Evolutionary conservation across 2,797 vertebrate species (phyloP).

Genomic region (Carcharodon carcharias): DNA sequence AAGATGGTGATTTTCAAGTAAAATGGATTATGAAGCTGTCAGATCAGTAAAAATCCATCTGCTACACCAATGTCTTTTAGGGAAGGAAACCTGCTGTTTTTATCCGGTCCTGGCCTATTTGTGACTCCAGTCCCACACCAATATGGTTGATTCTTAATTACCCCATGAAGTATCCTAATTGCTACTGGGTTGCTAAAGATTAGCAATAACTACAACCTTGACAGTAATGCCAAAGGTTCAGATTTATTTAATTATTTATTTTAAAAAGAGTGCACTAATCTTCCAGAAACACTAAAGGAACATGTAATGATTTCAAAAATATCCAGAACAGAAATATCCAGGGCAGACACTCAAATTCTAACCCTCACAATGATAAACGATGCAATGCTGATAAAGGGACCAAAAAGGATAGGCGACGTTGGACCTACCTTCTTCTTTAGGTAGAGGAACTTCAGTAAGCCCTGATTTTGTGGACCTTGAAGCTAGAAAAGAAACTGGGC

Average conservation of each 20-base stretch:
- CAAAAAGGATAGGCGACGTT: neutral
- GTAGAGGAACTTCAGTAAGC: neutral
- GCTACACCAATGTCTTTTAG: neutral
- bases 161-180: neutral
- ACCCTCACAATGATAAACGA: neutral
- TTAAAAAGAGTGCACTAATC: no score
- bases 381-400: neutral
- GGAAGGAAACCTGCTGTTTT: no score
- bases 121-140: no score
- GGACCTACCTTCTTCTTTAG: neutral
- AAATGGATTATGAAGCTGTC: neutral
- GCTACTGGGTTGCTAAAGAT: neutral
- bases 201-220: neutral
- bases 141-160: no score
- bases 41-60: neutral
- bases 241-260: no score
- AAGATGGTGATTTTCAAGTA: neutral
- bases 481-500: neutral
- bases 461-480: neutral
- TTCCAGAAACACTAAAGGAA: neutral
- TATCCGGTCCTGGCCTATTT: no score
- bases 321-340: neutral
- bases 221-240: no score
- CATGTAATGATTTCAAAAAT: neutral
- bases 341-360: neutral